Base-by-base conservation (phyloP, 2,797 vertebrate genomes). In the Mastacembelus armatus region DNA sequence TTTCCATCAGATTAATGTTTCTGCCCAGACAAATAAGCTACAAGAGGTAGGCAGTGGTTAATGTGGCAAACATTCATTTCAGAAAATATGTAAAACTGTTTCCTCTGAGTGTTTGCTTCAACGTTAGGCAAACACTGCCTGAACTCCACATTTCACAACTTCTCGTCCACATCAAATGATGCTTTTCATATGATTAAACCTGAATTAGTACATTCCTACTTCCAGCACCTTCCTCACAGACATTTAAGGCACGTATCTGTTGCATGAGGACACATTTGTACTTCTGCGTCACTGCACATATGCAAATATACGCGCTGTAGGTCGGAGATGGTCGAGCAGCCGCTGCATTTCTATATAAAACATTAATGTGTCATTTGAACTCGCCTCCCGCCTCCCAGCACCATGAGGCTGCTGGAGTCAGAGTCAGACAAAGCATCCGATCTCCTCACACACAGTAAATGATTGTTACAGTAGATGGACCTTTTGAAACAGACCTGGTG, bases 371-470 rank as follows among this genome's bases (percentile, higher is more conserved):
- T n/a, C n/a, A n/a, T n/a, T n/a, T n/a, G n/a, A n/a, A n/a, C n/a
- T n/a, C n/a, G n/a, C n/a, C n/a, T n/a, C n/a, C n/a, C n/a, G n/a
- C n/a, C n/a, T n/a, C n/a, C n/a, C n/a, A n/a, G n/a, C n/a, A n/a
- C n/a, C n/a, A n/a, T n/a, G n/a, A n/a, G n/a, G n/a, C n/a, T n/a
- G n/a, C n/a, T n/a, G n/a, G n/a, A n/a, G n/a, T n/a, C 18, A 33
- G 16, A 45, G 29, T 27, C 16, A 33, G 14, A 38, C 48, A 57
- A 32, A 16, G 9, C 19, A 14, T 11, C n/a, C 11, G 3, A 6
- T 24, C 11, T n/a, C 8, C 15, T 29, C 32, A 47, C 27, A 61
- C 43, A 4, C 47, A 24, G 48, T 38, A 33, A 60, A 65, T 22
- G 14, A 48, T 27, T 47, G 44, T 27, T n/a, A n/a, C n/a, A n/a